These are phyloP conservation scores for Dolichomitus sp. DNA, from an alignment of 2,888 invertebrate species.

Conservation along the genomic window DNA sequence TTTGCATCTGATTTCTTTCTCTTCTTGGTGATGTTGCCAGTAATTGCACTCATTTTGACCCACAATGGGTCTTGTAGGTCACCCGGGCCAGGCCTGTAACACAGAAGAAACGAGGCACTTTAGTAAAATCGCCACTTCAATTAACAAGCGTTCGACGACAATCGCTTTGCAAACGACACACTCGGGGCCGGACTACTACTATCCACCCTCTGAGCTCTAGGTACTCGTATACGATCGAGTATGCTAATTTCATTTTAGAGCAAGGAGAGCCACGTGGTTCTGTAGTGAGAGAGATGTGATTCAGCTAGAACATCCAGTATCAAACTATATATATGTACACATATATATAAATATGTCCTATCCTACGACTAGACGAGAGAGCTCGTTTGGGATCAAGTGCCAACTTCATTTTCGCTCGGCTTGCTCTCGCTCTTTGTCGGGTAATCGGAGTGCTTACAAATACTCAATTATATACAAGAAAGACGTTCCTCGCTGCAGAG, in stretches of 20 bases:
- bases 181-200: neutral
- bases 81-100: constrained; percentile 96
- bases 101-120: constrained; percentile 69
- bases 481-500: constrained; percentile 19
- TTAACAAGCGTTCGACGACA: constrained; percentile 42
- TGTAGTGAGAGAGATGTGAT: neutral
- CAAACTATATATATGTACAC: neutral
- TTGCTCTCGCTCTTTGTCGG: neutral
- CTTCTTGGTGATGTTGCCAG: constrained; percentile 89
- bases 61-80: constrained; percentile 95
- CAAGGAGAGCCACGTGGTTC: neutral
- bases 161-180: constrained; percentile 36
- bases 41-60: constrained; percentile 94
- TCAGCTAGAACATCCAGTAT: neutral
- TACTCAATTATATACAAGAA: constrained; percentile 1
- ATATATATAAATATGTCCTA: neutral
- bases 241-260: constrained; percentile 52
- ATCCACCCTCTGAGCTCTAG: neutral
- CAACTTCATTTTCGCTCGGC: constrained; percentile 1
- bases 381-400: neutral
- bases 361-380: neutral
- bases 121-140: constrained; percentile 57
- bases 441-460: constrained; percentile 11
- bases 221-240: constrained; percentile 38
- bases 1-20: constrained; percentile 89